Percentiles rank a stretch among this genome's conserved stretches.
These are phyloP conservation scores for Lithobates sylvaticus DNA, from an alignment of 2,797 vertebrate genomes.

Conservation along the genomic window DNA sequence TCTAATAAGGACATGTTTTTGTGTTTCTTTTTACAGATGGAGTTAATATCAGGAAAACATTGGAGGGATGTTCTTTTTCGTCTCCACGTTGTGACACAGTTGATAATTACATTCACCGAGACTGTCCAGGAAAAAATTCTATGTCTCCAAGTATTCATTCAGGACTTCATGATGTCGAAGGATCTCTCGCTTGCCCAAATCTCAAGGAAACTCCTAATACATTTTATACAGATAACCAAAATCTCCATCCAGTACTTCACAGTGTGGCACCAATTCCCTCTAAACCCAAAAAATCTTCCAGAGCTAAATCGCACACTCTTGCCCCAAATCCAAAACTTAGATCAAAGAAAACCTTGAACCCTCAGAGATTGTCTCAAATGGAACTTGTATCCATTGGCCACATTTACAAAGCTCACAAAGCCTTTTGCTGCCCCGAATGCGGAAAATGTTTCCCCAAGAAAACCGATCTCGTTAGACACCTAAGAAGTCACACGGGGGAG, in stretches of 20 bases:
- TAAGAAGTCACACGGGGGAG: constrained; percentile 3
- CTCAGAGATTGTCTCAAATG: too few relatives aligned
- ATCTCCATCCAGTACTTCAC: neutral
- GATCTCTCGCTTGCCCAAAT: neutral
- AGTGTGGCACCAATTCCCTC: neutral
- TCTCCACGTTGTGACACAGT: neutral
- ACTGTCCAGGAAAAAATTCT: neutral
- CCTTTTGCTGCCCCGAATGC: neutral
- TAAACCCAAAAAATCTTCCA: neutral
- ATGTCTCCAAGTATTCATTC: neutral
- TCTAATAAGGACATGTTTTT: neutral
- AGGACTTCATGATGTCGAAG: neutral
- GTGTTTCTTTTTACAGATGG: neutral
- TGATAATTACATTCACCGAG: neutral
- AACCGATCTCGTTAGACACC: neutral
- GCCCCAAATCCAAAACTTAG: neutral
- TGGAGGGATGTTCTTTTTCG: neutral
- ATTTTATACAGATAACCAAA: neutral
- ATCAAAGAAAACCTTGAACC: too few relatives aligned
- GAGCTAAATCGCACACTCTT: neutral
- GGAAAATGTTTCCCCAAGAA: neutral
- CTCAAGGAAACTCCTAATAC: neutral
- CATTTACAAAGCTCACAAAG: neutral
- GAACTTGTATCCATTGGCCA: too few relatives aligned
- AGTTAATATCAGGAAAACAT: neutral